Conservation (phyloP, 1,140 invertebrate genomes). For the Cryptotermes secundus region DNA sequence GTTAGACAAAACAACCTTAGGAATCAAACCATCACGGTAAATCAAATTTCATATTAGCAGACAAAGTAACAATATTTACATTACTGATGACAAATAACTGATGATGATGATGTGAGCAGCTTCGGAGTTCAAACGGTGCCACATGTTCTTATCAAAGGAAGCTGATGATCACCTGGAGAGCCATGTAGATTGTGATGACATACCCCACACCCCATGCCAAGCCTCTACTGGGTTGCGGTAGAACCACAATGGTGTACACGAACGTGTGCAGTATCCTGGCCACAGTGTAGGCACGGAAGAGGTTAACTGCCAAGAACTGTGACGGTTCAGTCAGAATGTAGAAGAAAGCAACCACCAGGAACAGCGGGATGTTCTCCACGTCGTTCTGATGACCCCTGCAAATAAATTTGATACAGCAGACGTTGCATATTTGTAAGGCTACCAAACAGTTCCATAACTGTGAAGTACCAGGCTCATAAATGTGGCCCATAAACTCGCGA, state of each 20-base stretch:
- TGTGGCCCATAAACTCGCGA: too few species aligned
- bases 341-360: conserved; percentile 58
- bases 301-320: conserved; percentile 51
- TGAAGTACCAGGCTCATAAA: too few species aligned
- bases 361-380: conserved; percentile 66
- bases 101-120: too few species aligned
- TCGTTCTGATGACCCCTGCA: conserved; percentile 67
- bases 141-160: neutral
- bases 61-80: too few species aligned
- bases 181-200: conserved; percentile 55
- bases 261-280: conserved; percentile 61
- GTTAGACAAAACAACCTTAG: too few species aligned
- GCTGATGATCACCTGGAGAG: conserved; percentile 40
- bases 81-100: too few species aligned
- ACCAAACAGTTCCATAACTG: too few species aligned
- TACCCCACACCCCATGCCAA: conserved; percentile 54
- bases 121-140: too few species aligned
- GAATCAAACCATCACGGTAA: too few species aligned
- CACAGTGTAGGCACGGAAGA: conserved; percentile 61
- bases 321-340: conserved; percentile 61
- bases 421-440: neutral
- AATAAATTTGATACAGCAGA: conserved; percentile 29
- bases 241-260: conserved; percentile 54
- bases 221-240: conserved; percentile 60
- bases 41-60: too few species aligned